Percentiles rank a stretch among this genome's conserved stretches.
phyloP scores from a whole-genome alignment of 2,797 vertebrate genomes.

The Neomorphus geoffroyi region DNA sequence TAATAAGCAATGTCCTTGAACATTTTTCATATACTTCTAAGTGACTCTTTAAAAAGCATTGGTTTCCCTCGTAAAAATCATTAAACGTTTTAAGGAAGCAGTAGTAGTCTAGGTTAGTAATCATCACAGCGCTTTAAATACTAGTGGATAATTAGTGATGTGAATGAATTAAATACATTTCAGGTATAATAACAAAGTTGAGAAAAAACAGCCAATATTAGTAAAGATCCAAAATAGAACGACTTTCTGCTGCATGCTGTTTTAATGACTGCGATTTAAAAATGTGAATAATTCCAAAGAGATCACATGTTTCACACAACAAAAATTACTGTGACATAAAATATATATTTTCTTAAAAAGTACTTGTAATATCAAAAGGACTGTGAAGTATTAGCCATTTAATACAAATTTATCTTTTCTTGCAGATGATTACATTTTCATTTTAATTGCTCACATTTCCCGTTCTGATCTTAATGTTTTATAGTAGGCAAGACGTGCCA shows the following conservation, averaged over 20 bases:
- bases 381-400: conserved; percentile 73
- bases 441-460: conserved; percentile 77
- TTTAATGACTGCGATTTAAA: conserved; percentile 51
- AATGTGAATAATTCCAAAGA: conserved; percentile 58
- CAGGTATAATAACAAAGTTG: conserved; percentile 38
- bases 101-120: neutral
- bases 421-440: conserved; percentile 73
- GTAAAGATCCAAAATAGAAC: conserved; percentile 13
- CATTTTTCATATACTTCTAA: conserved; percentile 24
- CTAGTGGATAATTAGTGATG: neutral
- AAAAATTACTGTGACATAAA: conserved; percentile 70
- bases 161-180: conserved; percentile 37
- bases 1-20: conserved; percentile 22
- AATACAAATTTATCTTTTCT: conserved; percentile 73
- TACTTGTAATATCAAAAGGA: conserved; percentile 74
- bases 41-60: conserved; percentile 47
- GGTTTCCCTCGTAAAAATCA: conserved; percentile 51
- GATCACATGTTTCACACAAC: conserved; percentile 62
- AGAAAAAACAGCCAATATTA: conserved; percentile 35
- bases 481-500: conserved; percentile 59
- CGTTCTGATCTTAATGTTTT: conserved; percentile 72
- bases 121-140: conserved; percentile 21
- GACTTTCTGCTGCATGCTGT: neutral
- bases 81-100: conserved; percentile 36
- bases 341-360: conserved; percentile 69